Evolutionary conservation across 2,797 vertebrate genomes (phyloP).

Genomic region (Toxotes lorentzi): DNA sequence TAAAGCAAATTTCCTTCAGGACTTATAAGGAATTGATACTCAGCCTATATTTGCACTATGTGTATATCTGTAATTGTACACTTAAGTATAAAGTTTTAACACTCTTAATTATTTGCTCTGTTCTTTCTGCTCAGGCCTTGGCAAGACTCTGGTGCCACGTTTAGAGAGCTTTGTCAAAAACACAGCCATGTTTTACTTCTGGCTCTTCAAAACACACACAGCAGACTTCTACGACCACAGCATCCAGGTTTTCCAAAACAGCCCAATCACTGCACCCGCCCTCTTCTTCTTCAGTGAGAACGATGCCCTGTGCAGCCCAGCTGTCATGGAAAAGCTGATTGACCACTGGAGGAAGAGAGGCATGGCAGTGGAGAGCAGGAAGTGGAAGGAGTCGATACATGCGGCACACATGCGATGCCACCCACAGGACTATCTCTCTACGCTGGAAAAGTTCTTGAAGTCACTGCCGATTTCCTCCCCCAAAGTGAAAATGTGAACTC

Average conservation of each 20-base stretch:
- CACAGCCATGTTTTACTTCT: conserved; percentile 76
- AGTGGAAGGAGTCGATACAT: conserved; percentile 81
- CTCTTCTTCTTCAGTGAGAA: conserved; percentile 84
- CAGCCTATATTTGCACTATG: background rate
- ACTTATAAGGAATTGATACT: background rate
- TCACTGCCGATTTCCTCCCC: conserved; percentile 56
- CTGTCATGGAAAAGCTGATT: conserved; percentile 60
- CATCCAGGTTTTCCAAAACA: conserved; percentile 72
- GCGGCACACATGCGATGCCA: conserved; percentile 80
- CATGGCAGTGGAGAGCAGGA: conserved; percentile 71
- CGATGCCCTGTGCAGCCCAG: conserved; percentile 74
- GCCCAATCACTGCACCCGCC: conserved; percentile 61
- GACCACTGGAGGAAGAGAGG: conserved; percentile 71
- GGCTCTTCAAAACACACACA: conserved; percentile 74
- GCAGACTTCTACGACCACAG: conserved; percentile 57
- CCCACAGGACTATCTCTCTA: conserved; percentile 77
- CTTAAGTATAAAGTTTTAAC: background rate
- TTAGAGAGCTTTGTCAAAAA: conserved; percentile 64
- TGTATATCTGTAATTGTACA: background rate
- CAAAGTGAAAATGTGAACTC: conserved; percentile 58
- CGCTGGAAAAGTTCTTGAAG: conserved; percentile 75
- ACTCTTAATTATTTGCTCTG: background rate
- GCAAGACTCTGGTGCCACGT: conserved; percentile 68
- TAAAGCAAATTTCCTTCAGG: background rate
- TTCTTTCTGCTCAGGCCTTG: conserved; percentile 70